Conservation (phyloP, 2,797 vertebrate species). For the Bradypus variegatus region DNA sequence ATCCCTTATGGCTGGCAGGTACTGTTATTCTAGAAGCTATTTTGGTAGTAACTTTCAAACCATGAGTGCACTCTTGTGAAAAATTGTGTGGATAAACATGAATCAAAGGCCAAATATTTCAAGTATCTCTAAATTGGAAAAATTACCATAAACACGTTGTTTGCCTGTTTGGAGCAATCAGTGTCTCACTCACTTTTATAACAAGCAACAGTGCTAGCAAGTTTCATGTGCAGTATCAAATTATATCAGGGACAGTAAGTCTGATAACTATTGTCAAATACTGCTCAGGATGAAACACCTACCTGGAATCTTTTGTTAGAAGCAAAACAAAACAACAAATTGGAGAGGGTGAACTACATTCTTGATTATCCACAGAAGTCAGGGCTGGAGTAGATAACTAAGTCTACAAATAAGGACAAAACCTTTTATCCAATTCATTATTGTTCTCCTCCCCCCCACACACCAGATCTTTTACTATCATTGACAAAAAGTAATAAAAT, state of each 20-base stretch:
- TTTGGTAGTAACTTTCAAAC: neutral
- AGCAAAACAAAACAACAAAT: slow-evolving; percentile 1
- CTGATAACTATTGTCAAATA: neutral
- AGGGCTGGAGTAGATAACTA: neutral
- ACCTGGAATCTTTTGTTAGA: slow-evolving; percentile 4
- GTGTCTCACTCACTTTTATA: neutral
- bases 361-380: neutral
- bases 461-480: neutral
- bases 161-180: neutral
- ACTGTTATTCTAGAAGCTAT: neutral
- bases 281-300: neutral
- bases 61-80: neutral
- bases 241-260: slow-evolving; percentile 6
- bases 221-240: slow-evolving; percentile 17
- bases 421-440: neutral
- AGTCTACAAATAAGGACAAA: slow-evolving; percentile 1
- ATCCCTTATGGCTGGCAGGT: neutral
- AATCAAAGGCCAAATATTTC: neutral
- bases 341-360: slow-evolving; percentile 4
- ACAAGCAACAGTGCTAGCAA: neutral
- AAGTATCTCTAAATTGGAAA: slow-evolving; percentile 14
- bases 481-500: neutral
- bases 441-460: neutral
- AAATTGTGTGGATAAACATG: neutral
- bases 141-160: neutral